phyloP scores from a whole-genome alignment of 2,797 vertebrate genomes.

The Glyptemys insculpta region DNA sequence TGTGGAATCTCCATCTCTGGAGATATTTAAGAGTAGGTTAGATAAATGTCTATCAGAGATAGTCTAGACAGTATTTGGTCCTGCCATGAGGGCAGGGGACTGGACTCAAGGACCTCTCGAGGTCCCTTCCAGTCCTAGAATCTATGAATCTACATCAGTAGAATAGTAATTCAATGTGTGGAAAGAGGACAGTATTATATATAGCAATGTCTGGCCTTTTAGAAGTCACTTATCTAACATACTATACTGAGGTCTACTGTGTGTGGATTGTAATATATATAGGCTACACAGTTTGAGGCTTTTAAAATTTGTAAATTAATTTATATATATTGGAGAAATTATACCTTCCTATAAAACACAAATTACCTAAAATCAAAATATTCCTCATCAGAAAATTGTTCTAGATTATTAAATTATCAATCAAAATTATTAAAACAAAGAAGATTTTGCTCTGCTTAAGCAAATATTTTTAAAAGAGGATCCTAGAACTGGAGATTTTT shows the following conservation, averaged over 20 bases:
- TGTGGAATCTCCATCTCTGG: no score
- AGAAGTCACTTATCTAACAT: not conserved
- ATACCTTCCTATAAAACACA: not conserved
- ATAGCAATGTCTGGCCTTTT: not conserved
- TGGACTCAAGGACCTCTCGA: no score
- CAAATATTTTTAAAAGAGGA: constrained; percentile 17
- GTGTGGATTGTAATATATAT: not conserved
- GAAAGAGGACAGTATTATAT: not conserved
- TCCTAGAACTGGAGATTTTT: constrained; percentile 11
- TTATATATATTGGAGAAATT: not conserved
- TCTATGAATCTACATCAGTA: not conserved
- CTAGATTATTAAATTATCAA: not conserved
- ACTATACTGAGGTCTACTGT: not conserved
- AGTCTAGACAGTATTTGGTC: no score
- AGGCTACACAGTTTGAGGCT: not conserved
- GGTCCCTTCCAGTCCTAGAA: no score
- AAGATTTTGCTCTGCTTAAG: constrained; percentile 45
- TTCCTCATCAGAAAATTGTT: not conserved
- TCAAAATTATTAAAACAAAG: constrained; percentile 12
- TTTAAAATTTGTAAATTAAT: not conserved
- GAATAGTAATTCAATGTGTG: not conserved
- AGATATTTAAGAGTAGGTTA: no score
- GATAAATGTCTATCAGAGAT: no score
- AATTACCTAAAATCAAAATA: constrained; percentile 13
- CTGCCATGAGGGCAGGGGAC: no score